Percentiles rank a stretch among this genome's conserved stretches.
Conservation (phyloP, 2,888 invertebrate genomes). For the Dicyrtoma fusca region DNA sequence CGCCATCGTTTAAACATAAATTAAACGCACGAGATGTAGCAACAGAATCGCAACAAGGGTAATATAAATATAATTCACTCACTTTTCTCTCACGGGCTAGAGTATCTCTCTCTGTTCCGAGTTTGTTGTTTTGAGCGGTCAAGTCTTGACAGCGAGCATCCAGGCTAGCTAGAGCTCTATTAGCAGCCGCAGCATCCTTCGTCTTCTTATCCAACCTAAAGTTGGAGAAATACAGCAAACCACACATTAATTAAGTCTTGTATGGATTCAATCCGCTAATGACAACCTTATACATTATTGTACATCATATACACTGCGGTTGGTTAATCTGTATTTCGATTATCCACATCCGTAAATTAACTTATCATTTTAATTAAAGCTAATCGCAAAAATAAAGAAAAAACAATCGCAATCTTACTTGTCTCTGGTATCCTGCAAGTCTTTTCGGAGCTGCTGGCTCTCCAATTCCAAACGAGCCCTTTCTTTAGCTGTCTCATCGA, state of each 20-base stretch:
- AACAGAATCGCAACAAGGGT: no score
- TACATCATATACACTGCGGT: no score
- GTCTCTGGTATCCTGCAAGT: conserved; percentile 80
- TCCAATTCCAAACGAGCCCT: conserved; percentile 94
- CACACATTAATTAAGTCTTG: neutral
- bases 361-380: neutral
- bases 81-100: conserved; percentile 67
- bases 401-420: conserved; percentile 66
- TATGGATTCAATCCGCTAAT: neutral
- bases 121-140: conserved; percentile 76
- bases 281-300: no score
- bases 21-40: no score
- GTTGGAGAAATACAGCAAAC: neutral
- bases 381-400: neutral
- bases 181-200: conserved; percentile 73
- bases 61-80: conserved; percentile 11
- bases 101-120: conserved; percentile 79
- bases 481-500: conserved; percentile 91
- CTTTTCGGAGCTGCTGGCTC: conserved; percentile 80
- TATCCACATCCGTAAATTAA: neutral
- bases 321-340: no score
- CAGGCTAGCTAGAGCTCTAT: conserved; percentile 72
- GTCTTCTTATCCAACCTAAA: conserved; percentile 72
- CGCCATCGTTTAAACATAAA: no score
- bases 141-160: conserved; percentile 76